phyloP scores from a whole-genome alignment of 2,797 vertebrate genomes.

The Coregonus sp. region DNA sequence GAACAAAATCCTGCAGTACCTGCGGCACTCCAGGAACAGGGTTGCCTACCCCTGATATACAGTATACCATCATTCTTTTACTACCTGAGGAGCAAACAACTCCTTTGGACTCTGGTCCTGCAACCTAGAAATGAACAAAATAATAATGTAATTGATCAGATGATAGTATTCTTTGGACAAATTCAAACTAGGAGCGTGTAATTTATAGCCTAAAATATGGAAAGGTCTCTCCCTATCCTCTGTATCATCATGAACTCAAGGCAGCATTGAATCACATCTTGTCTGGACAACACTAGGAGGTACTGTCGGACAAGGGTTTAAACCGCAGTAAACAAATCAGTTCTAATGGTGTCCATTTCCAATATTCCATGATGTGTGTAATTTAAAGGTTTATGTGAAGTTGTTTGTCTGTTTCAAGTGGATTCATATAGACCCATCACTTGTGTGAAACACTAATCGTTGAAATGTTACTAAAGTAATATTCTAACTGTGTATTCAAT shows the following conservation, averaged over 20 bases:
- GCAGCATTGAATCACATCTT: not conserved
- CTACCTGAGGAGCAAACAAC: constrained; percentile 80
- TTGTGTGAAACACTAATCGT: not conserved
- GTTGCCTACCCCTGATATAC: too few relatives aligned
- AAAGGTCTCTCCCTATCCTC: too few relatives aligned
- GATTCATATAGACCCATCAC: not conserved
- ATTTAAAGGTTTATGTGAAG: not conserved
- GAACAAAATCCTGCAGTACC: too few relatives aligned
- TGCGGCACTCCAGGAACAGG: too few relatives aligned
- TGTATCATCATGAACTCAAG: not conserved
- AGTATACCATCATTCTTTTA: not conserved
- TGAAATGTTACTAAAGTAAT: too few relatives aligned
- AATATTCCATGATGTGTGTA: not conserved
- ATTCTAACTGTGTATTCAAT: too few relatives aligned
- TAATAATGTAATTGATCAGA: not conserved
- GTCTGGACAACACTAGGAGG: not conserved
- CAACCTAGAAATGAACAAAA: constrained; percentile 55
- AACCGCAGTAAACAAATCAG: not conserved
- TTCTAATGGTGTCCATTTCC: not conserved
- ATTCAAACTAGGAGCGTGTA: too few relatives aligned
- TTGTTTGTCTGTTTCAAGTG: too few relatives aligned
- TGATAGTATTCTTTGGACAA: too few relatives aligned
- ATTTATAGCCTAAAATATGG: too few relatives aligned
- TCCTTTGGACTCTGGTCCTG: constrained; percentile 63
- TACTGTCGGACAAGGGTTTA: not conserved